Base-by-base conservation (phyloP, 2,888 invertebrate species). In the Vesta saturnalis region DNA sequence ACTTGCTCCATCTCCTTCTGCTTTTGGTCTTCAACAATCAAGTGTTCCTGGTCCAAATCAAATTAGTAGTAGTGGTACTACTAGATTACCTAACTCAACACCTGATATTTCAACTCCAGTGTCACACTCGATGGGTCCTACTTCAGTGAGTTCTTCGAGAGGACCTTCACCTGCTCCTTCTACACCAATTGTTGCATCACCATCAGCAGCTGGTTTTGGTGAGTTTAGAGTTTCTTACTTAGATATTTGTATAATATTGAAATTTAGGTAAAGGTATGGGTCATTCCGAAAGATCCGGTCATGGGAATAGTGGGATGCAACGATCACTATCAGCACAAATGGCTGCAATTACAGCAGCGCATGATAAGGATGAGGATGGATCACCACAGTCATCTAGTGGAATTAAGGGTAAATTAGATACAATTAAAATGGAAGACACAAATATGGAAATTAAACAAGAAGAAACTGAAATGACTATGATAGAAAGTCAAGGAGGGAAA, bases 341-440 rank as follows among this genome's bases (percentile, higher is more conserved):
- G 89, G 91, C 92, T 12, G 91, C 92, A 2, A 88, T 92, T 60
- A 89, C 89, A 74, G 91, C 91, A 3, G 90, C 91, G 0, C 86
- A 90, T 22, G 90, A 90, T 74, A 87, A 89, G 72, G 87, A 88
- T 75, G 90, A 89, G 71, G 89, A 90, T 43, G 88, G 89, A 19
- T 89, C 89, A 62, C 87, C 88, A 0, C 86, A 88, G 8, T 85
- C 87, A 0, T 83, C 85, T 67, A 86, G 85, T 64, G 85, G 87
- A 15, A 88, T 87, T 70, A 89, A 89, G 78, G 90, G 91, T 2
- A 91, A 91, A 80, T 80, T 90, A 43, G 89, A 91, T 78, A 82
- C 83, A 72, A 89, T 91, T 10, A 92, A 91, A 76, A 86, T 88
- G 23, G 91, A 91, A 72, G 89, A 88, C 47, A 79, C 82, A 1